Conservation (phyloP, 1,140 invertebrate species). For the Penaeus vannamei region DNA sequence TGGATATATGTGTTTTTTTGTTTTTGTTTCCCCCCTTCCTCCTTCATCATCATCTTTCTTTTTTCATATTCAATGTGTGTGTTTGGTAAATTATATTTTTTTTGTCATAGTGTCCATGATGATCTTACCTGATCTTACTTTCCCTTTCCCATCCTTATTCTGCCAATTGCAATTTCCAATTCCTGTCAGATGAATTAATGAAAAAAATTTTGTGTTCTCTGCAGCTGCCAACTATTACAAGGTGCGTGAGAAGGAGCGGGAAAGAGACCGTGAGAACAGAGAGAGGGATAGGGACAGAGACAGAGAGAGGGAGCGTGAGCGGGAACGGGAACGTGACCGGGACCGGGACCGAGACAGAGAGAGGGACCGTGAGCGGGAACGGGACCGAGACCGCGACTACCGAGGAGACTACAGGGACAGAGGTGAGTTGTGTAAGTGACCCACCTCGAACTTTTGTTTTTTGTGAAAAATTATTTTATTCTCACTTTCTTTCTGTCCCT, state of each 20-base stretch:
- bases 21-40: too few species aligned
- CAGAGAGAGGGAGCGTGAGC: constrained; percentile 55
- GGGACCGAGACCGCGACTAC: constrained; percentile 73
- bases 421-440: constrained; percentile 79
- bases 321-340: constrained; percentile 52
- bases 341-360: constrained; percentile 34
- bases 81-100: too few species aligned
- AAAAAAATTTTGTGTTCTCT: not conserved
- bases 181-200: too few species aligned
- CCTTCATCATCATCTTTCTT: too few species aligned
- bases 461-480: not conserved
- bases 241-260: constrained; percentile 89
- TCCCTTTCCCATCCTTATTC: too few species aligned
- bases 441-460: constrained; percentile 57
- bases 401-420: constrained; percentile 86
- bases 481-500: too few species aligned
- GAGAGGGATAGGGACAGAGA: constrained; percentile 74
- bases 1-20: too few species aligned
- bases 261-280: constrained; percentile 76
- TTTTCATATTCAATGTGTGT: too few species aligned
- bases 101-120: too few species aligned
- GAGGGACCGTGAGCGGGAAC: constrained; percentile 48
- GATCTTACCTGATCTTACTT: too few species aligned
- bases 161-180: too few species aligned
- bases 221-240: constrained; percentile 73